Conservation (phyloP, 1,140 invertebrate species). For the Anoplolepis gracilipes region DNA sequence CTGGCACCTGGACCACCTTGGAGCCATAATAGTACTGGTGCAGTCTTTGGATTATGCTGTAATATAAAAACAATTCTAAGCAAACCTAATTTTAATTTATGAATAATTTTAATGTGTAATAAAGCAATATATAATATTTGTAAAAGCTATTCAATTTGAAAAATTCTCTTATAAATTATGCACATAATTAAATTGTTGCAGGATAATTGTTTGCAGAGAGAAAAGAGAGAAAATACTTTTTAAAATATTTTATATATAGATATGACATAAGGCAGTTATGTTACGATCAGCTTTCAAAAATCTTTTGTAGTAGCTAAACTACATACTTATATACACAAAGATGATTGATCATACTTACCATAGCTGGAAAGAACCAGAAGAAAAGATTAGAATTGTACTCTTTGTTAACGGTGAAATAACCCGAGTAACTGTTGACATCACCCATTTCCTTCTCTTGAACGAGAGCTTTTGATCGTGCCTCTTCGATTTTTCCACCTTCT, state of each 20-base stretch:
- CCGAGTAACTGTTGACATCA: constrained; percentile 87
- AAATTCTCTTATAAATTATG: no score
- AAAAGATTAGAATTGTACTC: constrained; percentile 93
- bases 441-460: constrained; percentile 82
- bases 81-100: no score
- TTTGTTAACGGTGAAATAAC: constrained; percentile 92
- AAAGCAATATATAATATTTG: no score
- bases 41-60: constrained; percentile 84
- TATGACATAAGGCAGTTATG: neutral
- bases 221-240: no score
- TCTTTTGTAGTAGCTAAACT: neutral
- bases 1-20: constrained; percentile 94
- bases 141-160: no score
- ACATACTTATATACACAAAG: neutral
- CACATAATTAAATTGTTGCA: no score
- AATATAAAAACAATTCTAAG: constrained; percentile 38
- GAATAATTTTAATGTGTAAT: no score
- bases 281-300: neutral
- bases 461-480: constrained; percentile 83
- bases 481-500: constrained; percentile 87
- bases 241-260: neutral
- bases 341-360: constrained; percentile 73
- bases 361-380: constrained; percentile 95
- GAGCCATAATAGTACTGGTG: constrained; percentile 94
- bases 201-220: no score